phyloP scores from a whole-genome alignment of 2,888 invertebrate genomes.

The Melitaea athalia region DNA sequence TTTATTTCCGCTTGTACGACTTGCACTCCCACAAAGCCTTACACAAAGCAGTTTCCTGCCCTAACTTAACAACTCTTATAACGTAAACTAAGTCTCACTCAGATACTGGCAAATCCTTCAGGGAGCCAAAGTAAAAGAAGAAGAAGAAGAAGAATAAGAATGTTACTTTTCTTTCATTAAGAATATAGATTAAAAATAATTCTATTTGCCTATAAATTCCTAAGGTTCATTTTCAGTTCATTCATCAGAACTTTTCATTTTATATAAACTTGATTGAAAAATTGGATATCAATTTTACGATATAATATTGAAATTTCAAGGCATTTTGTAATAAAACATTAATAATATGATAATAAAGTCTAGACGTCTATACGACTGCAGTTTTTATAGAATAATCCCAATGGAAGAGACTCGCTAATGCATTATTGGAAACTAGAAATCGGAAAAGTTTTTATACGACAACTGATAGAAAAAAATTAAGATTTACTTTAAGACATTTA shows the following conservation, averaged over 20 bases:
- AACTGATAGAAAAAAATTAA: neutral
- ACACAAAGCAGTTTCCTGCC: too few relatives aligned
- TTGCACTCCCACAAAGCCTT: too few relatives aligned
- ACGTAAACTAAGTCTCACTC: too few relatives aligned
- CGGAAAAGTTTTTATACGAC: neutral
- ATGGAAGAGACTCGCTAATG: neutral
- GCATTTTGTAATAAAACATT: neutral
- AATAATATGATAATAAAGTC: constrained; percentile 21
- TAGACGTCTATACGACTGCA: constrained; percentile 20
- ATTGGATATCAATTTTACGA: constrained; percentile 4
- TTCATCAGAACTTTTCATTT: neutral
- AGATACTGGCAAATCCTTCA: too few relatives aligned
- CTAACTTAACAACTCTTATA: too few relatives aligned
- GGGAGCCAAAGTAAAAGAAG: too few relatives aligned
- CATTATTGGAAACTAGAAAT: neutral
- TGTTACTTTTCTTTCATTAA: neutral
- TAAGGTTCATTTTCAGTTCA: neutral
- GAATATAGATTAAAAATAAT: neutral
- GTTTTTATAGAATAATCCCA: neutral
- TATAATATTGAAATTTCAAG: constrained; percentile 18
- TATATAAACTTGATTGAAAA: neutral
- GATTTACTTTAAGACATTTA: neutral
- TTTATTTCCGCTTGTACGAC: too few relatives aligned
- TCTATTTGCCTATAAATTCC: neutral
- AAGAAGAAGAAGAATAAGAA: too few relatives aligned